A percentile compares a stretch with the other conserved stretches of the same genome.
phyloP scores from a whole-genome alignment of 2,888 invertebrate species.

The Chymomyza fuscimana region DNA sequence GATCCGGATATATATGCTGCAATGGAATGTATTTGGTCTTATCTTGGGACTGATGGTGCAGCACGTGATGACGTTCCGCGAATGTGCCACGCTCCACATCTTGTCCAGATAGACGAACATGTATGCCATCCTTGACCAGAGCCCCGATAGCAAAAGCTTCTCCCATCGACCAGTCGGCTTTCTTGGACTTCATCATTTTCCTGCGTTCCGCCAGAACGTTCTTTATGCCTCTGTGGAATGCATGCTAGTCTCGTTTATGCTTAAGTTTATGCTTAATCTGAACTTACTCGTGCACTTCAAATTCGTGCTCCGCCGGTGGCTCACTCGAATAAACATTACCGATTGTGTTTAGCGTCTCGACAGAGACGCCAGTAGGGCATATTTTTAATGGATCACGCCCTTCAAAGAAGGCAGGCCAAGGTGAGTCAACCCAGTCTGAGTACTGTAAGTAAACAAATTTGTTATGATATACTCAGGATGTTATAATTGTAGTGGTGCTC shows the following conservation, averaged over 20 bases:
- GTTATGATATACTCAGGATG: too few species aligned
- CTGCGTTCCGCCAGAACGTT: conserved; percentile 92
- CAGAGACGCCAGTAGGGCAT: conserved; percentile 83
- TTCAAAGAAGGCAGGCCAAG: conserved; percentile 84
- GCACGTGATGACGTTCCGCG: conserved; percentile 95
- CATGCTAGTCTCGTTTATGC: conserved; percentile 30
- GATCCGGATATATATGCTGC: conserved; percentile 95
- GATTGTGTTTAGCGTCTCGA: conserved; percentile 83
- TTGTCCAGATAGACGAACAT: conserved; percentile 95
- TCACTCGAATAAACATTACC: conserved; percentile 83
- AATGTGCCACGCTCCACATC: conserved; percentile 99
- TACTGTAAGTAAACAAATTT: conserved; percentile 20
- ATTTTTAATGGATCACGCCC: conserved; percentile 82
- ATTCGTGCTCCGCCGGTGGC: conserved; percentile 82
- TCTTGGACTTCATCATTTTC: conserved; percentile 92
- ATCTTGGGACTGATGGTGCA: conserved; percentile 97
- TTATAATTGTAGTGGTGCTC: too few species aligned
- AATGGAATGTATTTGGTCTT: conserved; percentile 90
- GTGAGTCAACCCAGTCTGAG: conserved; percentile 87
- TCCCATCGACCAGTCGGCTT: conserved; percentile 97
- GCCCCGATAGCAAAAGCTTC: conserved; percentile 99
- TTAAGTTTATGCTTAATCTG: not conserved
- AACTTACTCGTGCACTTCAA: conserved; percentile 82
- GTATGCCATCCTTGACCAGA: conserved; percentile 95
- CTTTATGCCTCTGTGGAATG: conserved; percentile 84